A percentile compares a stretch with the other conserved stretches of the same genome.
phyloP scores from a whole-genome alignment of 37 sponge, comb jelly and placozoan genomes.

The Diacarnus erythraeanus region DNA sequence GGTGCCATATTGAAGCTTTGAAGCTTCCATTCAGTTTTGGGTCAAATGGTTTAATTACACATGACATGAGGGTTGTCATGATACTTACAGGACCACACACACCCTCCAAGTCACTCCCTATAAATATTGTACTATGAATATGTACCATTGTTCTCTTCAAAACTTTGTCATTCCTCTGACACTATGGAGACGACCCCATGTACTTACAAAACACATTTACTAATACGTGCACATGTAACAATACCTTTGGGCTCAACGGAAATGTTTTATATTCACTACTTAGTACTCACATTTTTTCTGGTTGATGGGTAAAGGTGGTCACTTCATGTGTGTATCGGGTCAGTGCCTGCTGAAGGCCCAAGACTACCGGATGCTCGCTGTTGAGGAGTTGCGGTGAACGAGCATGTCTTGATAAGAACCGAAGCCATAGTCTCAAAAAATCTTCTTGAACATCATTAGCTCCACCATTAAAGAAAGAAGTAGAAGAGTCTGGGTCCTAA shows the following conservation, averaged over 20 bases:
- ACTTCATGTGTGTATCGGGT: conserved; percentile 64
- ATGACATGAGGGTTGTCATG: too few relatives aligned
- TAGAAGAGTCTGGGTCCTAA: background rate
- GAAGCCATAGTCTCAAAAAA: conserved; percentile 30
- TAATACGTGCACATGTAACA: background rate
- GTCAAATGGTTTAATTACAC: too few relatives aligned
- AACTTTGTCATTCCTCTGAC: too few relatives aligned
- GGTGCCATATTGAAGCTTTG: too few relatives aligned
- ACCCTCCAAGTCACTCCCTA: too few relatives aligned
- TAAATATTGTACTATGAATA: too few relatives aligned
- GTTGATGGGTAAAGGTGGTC: conserved; percentile 32
- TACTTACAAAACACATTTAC: background rate
- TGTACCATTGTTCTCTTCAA: too few relatives aligned
- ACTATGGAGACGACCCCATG: too few relatives aligned
- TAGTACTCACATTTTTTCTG: conserved; percentile 70
- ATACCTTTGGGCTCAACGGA: too few relatives aligned
- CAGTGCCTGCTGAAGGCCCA: conserved; percentile 68
- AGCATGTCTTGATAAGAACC: conserved; percentile 51
- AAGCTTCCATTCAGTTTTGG: too few relatives aligned
- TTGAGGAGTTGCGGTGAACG: conserved; percentile 80
- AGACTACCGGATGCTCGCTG: conserved; percentile 66
- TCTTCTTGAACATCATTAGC: conserved; percentile 3
- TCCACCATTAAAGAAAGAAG: background rate
- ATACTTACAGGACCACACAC: too few relatives aligned
- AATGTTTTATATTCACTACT: too few relatives aligned